Percentiles rank a stretch among this genome's conserved stretches.
phyloP scores from a whole-genome alignment of 2,113 vertebrate species.

The Ptilonorhynchus violaceus region DNA sequence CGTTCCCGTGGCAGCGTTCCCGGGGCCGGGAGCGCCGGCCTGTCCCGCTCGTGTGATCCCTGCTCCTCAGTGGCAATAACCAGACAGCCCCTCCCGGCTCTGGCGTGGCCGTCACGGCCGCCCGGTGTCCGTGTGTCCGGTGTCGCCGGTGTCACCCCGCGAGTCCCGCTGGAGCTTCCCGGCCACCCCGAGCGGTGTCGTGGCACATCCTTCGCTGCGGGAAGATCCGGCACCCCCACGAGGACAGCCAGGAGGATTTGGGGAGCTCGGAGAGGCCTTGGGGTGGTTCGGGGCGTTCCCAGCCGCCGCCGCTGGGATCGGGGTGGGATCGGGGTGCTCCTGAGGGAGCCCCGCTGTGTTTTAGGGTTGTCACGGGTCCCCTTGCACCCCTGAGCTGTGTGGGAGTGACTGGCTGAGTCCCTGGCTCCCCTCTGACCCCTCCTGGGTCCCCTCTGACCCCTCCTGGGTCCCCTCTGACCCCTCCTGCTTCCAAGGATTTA shows the following conservation, averaged over 20 bases:
- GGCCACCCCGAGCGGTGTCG: no score
- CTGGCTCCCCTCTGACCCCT: not conserved
- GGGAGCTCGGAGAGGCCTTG: not conserved
- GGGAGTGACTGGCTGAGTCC: not conserved
- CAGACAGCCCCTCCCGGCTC: not conserved
- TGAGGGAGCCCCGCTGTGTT: not conserved
- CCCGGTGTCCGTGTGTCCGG: not conserved
- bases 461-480: not conserved
- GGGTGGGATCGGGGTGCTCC: fast-evolving
- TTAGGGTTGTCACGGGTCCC: constrained; percentile 14
- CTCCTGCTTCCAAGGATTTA: fast-evolving
- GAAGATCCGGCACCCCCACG: not conserved
- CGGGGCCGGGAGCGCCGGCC: not conserved
- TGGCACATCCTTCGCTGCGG: not conserved
- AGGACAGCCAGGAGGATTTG: fast-evolving
- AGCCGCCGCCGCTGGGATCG: fast-evolving
- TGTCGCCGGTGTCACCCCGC: not conserved
- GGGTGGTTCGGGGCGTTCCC: fast-evolving
- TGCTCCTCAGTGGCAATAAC: not conserved
- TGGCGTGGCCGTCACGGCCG: not conserved
- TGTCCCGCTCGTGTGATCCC: not conserved
- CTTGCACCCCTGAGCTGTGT: not conserved
- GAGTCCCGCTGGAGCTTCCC: constrained; percentile 13
- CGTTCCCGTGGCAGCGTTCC: not conserved
- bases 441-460: not conserved